Conservation (phyloP, 1,140 invertebrate genomes). For the Mycetomoellerius zeteki region DNA sequence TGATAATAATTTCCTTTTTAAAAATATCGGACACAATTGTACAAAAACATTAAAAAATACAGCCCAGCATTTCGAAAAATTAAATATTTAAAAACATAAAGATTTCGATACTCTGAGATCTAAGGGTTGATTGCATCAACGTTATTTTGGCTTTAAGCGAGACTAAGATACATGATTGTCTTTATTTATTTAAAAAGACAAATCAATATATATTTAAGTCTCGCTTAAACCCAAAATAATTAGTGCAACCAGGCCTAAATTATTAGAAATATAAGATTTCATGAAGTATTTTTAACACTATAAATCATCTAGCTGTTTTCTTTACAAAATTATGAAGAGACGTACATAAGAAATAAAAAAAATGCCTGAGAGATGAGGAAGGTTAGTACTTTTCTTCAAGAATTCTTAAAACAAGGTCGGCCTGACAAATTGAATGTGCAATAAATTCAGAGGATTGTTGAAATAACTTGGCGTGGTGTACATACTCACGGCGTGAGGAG, state of each 20-base stretch:
- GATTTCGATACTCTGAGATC: neutral
- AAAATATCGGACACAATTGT: neutral
- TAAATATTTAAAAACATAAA: neutral
- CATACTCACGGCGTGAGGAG: conserved; percentile 55
- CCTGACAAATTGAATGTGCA: conserved; percentile 84
- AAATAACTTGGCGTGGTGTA: conserved; percentile 78
- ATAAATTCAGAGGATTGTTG: conserved; percentile 82
- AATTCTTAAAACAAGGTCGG: conserved; percentile 54
- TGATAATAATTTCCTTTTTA: neutral
- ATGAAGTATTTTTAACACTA: conserved; percentile 36
- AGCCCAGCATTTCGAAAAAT: neutral
- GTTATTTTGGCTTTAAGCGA: too few relatives aligned
- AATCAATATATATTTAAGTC: too few relatives aligned
- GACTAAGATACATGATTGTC: too few relatives aligned
- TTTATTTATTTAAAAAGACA: too few relatives aligned
- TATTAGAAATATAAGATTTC: neutral
- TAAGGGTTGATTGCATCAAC: neutral
- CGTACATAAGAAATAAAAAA: conserved; percentile 19
- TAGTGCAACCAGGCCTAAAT: too few relatives aligned
- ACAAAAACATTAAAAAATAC: neutral
- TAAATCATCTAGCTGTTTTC: conserved; percentile 15
- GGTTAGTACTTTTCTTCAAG: conserved; percentile 37
- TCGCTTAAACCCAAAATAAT: too few relatives aligned
- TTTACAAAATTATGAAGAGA: neutral
- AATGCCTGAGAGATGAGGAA: conserved; percentile 29